phyloP scores from a whole-genome alignment of 2,888 invertebrate genomes.

The Linyphia triangularis region DNA sequence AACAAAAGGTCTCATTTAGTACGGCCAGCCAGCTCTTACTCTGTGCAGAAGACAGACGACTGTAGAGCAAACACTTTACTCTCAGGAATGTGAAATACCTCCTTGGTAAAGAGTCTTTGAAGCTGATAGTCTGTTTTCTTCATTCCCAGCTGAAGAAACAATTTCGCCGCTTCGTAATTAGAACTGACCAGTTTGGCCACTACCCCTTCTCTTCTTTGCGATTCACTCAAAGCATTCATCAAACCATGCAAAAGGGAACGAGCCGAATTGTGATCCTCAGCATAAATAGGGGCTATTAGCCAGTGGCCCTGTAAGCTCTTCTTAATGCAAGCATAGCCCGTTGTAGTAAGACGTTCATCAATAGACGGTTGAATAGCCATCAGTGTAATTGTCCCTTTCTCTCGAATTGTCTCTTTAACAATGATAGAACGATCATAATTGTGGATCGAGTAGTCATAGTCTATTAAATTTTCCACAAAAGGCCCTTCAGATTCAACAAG shows the following conservation, averaged over 20 bases:
- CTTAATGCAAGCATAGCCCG: slow-evolving; percentile 76
- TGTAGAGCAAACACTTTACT: slow-evolving; percentile 74
- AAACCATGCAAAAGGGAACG: slow-evolving; percentile 66
- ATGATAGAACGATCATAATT: slow-evolving; percentile 74
- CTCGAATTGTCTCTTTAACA: slow-evolving; percentile 70
- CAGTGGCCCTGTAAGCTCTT: slow-evolving; percentile 75
- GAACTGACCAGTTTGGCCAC: slow-evolving; percentile 75
- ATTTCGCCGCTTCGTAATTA: slow-evolving; percentile 63
- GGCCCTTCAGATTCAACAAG: slow-evolving; percentile 22
- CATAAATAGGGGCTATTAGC: slow-evolving; percentile 76
- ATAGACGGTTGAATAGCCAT: slow-evolving; percentile 60
- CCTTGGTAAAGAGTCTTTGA: slow-evolving; percentile 73
- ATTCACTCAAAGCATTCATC: slow-evolving; percentile 49
- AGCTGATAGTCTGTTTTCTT: slow-evolving; percentile 68
- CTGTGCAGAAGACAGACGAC: slow-evolving; percentile 76
- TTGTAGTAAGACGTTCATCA: slow-evolving; percentile 20
- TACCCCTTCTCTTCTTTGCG: slow-evolving; percentile 61
- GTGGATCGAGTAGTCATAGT: slow-evolving; percentile 73
- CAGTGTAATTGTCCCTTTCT: slow-evolving; percentile 67
- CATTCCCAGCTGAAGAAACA: slow-evolving; percentile 72
- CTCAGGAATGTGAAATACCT: slow-evolving; percentile 71
- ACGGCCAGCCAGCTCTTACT: slow-evolving; percentile 25
- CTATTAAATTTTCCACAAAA: slow-evolving; percentile 50
- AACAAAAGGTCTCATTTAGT: not conserved
- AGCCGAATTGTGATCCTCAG: slow-evolving; percentile 74